A percentile compares a stretch with the other conserved stretches of the same genome.
These are phyloP conservation scores for Pygoscelis adeliae DNA, from an alignment of 2,113 vertebrate species.

Conservation along the genomic window DNA sequence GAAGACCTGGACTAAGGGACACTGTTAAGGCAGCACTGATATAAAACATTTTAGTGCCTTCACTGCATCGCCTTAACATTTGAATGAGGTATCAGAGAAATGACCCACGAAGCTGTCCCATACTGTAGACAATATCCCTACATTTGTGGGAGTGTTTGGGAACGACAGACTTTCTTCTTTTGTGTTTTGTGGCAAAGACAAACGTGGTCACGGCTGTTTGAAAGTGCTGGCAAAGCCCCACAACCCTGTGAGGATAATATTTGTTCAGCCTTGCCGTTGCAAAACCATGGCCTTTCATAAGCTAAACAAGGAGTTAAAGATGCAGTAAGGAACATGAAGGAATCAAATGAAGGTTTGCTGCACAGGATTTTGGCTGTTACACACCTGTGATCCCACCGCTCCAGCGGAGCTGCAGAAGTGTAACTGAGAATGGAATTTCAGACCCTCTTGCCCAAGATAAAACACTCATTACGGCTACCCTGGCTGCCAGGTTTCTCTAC, in stretches of 20 bases:
- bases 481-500: slow-evolving; percentile 9
- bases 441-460: slow-evolving; percentile 18
- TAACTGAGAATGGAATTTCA: slow-evolving; percentile 36
- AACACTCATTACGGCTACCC: background rate
- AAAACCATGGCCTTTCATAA: background rate
- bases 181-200: background rate
- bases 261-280: background rate
- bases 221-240: background rate
- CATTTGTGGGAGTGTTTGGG: background rate
- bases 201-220: background rate
- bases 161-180: background rate
- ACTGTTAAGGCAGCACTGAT: background rate
- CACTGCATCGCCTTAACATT: background rate
- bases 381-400: background rate
- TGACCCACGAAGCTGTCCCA: background rate
- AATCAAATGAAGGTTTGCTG: background rate
- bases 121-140: background rate
- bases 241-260: background rate
- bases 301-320: background rate
- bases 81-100: background rate
- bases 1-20: background rate
- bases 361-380: background rate
- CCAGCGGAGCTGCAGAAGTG: background rate
- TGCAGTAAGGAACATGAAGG: background rate
- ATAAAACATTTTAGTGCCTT: background rate